A percentile compares a stretch with the other conserved stretches of the same genome.
phyloP scores from a whole-genome alignment of 37 sponge, comb jelly and placozoan genomes.

The Dysidea cf. avara region DNA sequence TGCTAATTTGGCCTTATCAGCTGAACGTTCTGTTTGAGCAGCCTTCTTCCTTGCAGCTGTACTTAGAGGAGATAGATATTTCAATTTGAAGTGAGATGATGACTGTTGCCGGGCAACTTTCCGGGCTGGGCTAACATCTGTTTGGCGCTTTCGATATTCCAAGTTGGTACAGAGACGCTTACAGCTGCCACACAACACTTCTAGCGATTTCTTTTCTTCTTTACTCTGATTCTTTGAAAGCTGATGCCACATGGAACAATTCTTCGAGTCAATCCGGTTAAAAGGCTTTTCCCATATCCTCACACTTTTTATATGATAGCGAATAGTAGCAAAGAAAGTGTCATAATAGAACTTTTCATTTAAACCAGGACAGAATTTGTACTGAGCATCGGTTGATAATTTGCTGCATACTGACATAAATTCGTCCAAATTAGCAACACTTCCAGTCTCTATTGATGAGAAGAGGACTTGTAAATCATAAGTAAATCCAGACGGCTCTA shows the following conservation, averaged over 20 bases:
- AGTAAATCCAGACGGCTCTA: too few species aligned
- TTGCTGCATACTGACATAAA: slow-evolving; percentile 10
- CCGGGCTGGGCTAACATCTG: background rate
- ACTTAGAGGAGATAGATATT: slow-evolving; percentile 38
- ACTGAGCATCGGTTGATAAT: slow-evolving; percentile 1
- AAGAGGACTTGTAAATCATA: slow-evolving; percentile 32
- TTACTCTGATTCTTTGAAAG: slow-evolving; percentile 35
- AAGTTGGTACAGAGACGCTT: slow-evolving; percentile 15
- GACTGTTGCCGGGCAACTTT: slow-evolving; percentile 2
- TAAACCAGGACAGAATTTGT: slow-evolving; percentile 48
- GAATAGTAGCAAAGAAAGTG: slow-evolving; percentile 18
- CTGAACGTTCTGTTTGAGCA: slow-evolving; percentile 12
- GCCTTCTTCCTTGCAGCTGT: slow-evolving; percentile 1
- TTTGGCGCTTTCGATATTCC: slow-evolving; percentile 6
- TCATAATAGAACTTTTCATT: background rate
- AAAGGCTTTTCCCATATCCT: slow-evolving; percentile 25
- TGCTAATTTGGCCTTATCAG: background rate
- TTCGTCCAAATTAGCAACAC: slow-evolving; percentile 4
- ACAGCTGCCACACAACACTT: slow-evolving; percentile 14
- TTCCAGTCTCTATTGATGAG: slow-evolving; percentile 28
- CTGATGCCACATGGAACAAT: slow-evolving; percentile 36
- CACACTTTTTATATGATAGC: slow-evolving; percentile 29
- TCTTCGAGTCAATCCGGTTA: slow-evolving; percentile 22
- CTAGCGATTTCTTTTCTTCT: slow-evolving; percentile 10
- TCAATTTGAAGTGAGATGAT: slow-evolving; percentile 17